Conservation (phyloP, 1,140 invertebrate genomes). For the Atta colombica region DNA sequence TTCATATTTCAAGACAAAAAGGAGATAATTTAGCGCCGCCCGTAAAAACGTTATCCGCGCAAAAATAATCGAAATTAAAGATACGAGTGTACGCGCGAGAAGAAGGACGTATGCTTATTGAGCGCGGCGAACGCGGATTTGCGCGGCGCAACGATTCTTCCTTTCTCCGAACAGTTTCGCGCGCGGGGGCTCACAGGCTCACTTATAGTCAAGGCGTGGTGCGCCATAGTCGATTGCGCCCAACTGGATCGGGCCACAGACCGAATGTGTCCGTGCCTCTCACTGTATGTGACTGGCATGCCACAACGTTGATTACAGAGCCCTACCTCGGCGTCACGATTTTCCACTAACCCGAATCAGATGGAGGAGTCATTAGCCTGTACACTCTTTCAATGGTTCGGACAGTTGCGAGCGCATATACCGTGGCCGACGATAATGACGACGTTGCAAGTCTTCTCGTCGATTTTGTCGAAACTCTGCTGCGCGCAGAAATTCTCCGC, state of each 20-base stretch:
- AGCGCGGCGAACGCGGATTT: slow-evolving; percentile 68
- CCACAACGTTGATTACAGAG: slow-evolving; percentile 80
- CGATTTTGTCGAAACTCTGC: slow-evolving; percentile 52
- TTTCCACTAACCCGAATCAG: slow-evolving; percentile 76
- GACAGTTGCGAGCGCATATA: slow-evolving; percentile 58
- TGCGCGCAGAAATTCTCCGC: not conserved
- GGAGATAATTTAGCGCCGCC: not conserved
- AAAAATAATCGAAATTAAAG: slow-evolving; percentile 40
- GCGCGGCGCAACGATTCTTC: slow-evolving; percentile 74
- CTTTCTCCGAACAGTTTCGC: slow-evolving; percentile 78
- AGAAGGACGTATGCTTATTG: slow-evolving; percentile 66
- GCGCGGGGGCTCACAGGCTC: slow-evolving; percentile 69
- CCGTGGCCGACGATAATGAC: slow-evolving; percentile 64
- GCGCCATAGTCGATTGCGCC: slow-evolving; percentile 72
- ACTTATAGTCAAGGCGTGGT: slow-evolving; percentile 80
- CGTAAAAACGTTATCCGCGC: slow-evolving; percentile 4
- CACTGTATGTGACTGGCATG: slow-evolving; percentile 81
- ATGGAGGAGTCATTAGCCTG: slow-evolving; percentile 79
- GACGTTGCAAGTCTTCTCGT: slow-evolving; percentile 50
- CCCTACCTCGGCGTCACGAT: slow-evolving; percentile 80
- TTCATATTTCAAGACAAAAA: not conserved
- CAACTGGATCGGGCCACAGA: slow-evolving; percentile 72
- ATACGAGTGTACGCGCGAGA: slow-evolving; percentile 23
- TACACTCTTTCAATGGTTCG: slow-evolving; percentile 71
- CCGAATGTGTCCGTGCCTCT: slow-evolving; percentile 81